Conservation (phyloP, 2,888 invertebrate species). For the Drosophila siamana region DNA sequence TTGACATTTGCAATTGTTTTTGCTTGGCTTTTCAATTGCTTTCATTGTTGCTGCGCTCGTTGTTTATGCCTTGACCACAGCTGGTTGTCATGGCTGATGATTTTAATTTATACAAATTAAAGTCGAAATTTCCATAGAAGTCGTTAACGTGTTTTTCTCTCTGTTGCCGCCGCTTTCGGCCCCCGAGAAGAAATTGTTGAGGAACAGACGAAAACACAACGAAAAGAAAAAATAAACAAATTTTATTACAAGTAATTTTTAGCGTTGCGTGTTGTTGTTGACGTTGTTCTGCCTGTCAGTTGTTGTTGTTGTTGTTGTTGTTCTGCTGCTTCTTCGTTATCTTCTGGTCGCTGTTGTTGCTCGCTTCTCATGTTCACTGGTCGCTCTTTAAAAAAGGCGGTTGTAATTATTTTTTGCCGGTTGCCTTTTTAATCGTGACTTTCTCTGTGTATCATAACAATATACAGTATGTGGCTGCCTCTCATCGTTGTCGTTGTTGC, state of each 20-base stretch:
- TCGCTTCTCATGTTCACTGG: slow-evolving; percentile 21
- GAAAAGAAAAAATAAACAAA: slow-evolving; percentile 39
- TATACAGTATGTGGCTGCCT: slow-evolving; percentile 49
- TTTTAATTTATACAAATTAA: slow-evolving; percentile 61
- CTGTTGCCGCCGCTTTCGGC: slow-evolving; percentile 3
- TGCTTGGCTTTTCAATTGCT: slow-evolving; percentile 45
- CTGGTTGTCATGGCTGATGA: slow-evolving; percentile 58
- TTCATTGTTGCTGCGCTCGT: slow-evolving; percentile 5
- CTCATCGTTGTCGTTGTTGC: slow-evolving; percentile 15
- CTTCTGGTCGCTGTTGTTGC: slow-evolving; percentile 6
- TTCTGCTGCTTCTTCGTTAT: slow-evolving; percentile 17
- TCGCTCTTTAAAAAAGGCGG: slow-evolving; percentile 23
- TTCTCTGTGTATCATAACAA: slow-evolving; percentile 57
- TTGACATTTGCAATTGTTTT: slow-evolving; percentile 41
- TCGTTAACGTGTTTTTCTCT: slow-evolving; percentile 43
- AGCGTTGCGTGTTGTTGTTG: slow-evolving; percentile 48
- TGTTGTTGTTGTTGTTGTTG: neutral
- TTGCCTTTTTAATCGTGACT: slow-evolving; percentile 52
- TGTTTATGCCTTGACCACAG: slow-evolving; percentile 45
- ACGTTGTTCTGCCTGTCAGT: slow-evolving; percentile 20
- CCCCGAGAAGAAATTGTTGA: slow-evolving; percentile 40
- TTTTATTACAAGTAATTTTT: slow-evolving; percentile 51
- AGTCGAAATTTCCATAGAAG: slow-evolving; percentile 66
- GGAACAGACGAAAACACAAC: neutral
- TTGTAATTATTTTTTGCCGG: slow-evolving; percentile 68